Evolutionary conservation across 2,888 invertebrate species (phyloP).

Genomic region (Boloria euphrosyne): DNA sequence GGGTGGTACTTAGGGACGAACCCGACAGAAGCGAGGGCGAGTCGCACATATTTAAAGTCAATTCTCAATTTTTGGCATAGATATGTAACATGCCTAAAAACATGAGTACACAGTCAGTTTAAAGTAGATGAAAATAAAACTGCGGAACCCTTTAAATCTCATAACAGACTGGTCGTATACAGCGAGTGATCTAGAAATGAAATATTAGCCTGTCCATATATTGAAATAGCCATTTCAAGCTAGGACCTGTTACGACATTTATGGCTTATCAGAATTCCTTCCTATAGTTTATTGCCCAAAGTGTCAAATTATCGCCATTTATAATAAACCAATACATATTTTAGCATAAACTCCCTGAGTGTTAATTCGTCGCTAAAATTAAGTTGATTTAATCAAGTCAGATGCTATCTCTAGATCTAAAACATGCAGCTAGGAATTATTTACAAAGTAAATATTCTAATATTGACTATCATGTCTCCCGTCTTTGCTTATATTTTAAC

Average conservation of each 20-base stretch:
- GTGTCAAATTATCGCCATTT: slow-evolving; percentile 46
- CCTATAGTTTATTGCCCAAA: slow-evolving; percentile 41
- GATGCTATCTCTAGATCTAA: slow-evolving; percentile 13
- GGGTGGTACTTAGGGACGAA: too few relatives aligned
- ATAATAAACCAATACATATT: slow-evolving; percentile 45
- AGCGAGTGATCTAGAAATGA: slow-evolving; percentile 15
- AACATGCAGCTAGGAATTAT: slow-evolving; percentile 4
- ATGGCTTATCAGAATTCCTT: slow-evolving; percentile 41
- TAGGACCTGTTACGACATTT: slow-evolving; percentile 28
- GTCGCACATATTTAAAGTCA: too few relatives aligned
- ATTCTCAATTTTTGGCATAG: too few relatives aligned
- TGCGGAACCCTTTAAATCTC: slow-evolving; percentile 7
- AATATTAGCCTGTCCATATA: slow-evolving; percentile 13
- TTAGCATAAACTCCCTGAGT: slow-evolving; percentile 40
- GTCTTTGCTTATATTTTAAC: background rate
- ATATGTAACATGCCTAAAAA: background rate
- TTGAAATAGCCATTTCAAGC: slow-evolving; percentile 21
- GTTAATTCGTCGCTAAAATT: slow-evolving; percentile 32
- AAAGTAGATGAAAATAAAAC: background rate
- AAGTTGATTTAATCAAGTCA: slow-evolving; percentile 22
- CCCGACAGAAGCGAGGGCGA: too few relatives aligned
- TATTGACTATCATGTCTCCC: background rate
- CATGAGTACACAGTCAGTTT: background rate
- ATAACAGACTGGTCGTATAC: background rate
- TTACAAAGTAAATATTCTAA: slow-evolving; percentile 8